Percentiles rank a stretch among this genome's conserved stretches.
phyloP scores from a whole-genome alignment of 2,797 vertebrate species.

The Lagorchestes hirsutus region DNA sequence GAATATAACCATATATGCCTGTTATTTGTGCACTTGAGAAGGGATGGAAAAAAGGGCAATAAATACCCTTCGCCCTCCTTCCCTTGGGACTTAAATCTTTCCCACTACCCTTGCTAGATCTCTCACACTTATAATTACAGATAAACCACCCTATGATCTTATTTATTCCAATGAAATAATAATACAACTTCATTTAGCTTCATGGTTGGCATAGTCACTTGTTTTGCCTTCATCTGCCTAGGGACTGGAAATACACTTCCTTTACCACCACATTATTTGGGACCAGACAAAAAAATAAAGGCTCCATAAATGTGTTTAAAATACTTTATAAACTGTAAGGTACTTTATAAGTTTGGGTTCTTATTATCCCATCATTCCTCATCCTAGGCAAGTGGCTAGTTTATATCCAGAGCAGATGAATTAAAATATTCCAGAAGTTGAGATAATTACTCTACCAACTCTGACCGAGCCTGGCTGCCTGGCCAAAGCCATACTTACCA shows the following conservation, averaged over 20 bases:
- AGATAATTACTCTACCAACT: not conserved
- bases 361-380: not conserved
- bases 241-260: not conserved
- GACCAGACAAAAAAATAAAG: not conserved
- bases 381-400: not conserved
- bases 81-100: not conserved
- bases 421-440: not conserved
- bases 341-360: not conserved
- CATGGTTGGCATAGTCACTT: not conserved
- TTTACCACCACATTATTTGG: not conserved
- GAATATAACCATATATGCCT: not conserved
- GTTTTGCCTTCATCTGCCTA: not conserved
- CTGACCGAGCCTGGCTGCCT: not conserved
- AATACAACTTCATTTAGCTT: not conserved
- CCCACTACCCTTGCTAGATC: not conserved
- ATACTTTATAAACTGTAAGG: not conserved
- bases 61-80: not conserved
- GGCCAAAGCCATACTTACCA: not conserved
- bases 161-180: not conserved
- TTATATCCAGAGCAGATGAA: not conserved
- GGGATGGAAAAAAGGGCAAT: not conserved
- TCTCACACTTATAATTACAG: not conserved
- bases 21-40: not conserved
- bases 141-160: not conserved
- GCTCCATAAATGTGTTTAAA: not conserved